Base-by-base conservation (phyloP, 2,113 vertebrate genomes). In the Anas platyrhynchos region DNA sequence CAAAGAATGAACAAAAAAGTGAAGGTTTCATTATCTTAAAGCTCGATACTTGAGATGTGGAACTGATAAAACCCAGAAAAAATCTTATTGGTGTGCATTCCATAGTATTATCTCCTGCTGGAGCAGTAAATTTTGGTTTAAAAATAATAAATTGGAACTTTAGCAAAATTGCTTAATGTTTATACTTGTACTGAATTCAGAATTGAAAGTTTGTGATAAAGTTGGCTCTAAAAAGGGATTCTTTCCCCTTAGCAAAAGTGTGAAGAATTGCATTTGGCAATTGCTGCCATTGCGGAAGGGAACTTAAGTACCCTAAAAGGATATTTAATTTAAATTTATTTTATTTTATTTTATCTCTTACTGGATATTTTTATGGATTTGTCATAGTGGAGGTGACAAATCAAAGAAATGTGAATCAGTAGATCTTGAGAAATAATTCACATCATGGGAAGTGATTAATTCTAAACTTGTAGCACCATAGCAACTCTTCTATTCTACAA, bases 211-310 rank as follows among this genome's bases (percentile, higher is more conserved):
- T 63, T 38, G 73, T 65, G 76, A 46, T 13, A 65, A 88, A 83
- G 4, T 36, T 68, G 3, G 0, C 2, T 76, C 9, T 12, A 23
- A 31, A 72, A 36, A 58, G 31, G 1, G 1, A 1, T 11, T 22
- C 54, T 84, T 74, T 32, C 4, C 16, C 38, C 11, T 71, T 32
- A 58, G 14, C 5, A 54, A 65, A 61, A 69, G 4, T 62, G 16
- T 50, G 22, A 88, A 83, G 11, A 82, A 67, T 59, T 78, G 29
- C 32, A 43, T 78, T 72, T 65, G 63, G 65, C 6, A 1, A 1
- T 15, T 56, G 13, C 68, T 88, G 13, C 12, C 16, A 69, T 13
- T 29, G 16, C 27, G 80, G 34, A 92, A 5, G 3, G 18, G 10
- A 21, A 69, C 50, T 41, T 67, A 79, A 79, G 27, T 26, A 41